Conservation (phyloP, 2,888 invertebrate genomes). For the Myathropa florea region DNA sequence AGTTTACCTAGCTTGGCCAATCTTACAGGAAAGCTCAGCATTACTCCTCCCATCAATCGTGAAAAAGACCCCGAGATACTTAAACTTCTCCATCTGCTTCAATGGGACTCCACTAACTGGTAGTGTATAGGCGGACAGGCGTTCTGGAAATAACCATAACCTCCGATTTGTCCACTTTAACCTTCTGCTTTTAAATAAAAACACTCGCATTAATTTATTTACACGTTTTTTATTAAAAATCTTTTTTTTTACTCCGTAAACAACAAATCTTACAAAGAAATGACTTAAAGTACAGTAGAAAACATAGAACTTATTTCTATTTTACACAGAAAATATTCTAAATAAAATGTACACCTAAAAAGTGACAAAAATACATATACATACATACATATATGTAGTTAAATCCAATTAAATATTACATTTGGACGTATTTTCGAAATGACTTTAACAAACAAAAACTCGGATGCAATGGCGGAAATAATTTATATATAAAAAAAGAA, state of each 20-base stretch:
- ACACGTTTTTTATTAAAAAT: conserved; percentile 29
- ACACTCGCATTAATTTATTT: too few species aligned
- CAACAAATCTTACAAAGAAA: conserved; percentile 56
- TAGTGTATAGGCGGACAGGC: too few species aligned
- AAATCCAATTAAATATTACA: background rate
- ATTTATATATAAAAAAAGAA: conserved; percentile 15
- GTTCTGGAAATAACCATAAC: too few species aligned
- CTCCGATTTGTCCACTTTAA: too few species aligned
- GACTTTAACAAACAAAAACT: background rate
- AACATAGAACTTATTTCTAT: conserved; percentile 25
- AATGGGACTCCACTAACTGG: too few species aligned
- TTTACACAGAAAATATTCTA: conserved; percentile 17
- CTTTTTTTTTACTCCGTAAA: conserved; percentile 46
- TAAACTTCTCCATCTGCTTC: too few species aligned
- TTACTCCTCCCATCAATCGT: too few species aligned
- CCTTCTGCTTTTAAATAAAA: too few species aligned
- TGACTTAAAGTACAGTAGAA: conserved; percentile 21
- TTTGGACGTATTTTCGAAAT: background rate
- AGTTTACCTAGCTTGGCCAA: too few species aligned
- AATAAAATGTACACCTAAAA: conserved; percentile 21
- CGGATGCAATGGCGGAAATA: conserved; percentile 15
- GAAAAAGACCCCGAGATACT: too few species aligned
- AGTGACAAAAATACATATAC: background rate
- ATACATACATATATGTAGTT: background rate
- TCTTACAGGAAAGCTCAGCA: too few species aligned